Conservation (phyloP, 1,140 invertebrate species). For the Lepidostoma basale region DNA sequence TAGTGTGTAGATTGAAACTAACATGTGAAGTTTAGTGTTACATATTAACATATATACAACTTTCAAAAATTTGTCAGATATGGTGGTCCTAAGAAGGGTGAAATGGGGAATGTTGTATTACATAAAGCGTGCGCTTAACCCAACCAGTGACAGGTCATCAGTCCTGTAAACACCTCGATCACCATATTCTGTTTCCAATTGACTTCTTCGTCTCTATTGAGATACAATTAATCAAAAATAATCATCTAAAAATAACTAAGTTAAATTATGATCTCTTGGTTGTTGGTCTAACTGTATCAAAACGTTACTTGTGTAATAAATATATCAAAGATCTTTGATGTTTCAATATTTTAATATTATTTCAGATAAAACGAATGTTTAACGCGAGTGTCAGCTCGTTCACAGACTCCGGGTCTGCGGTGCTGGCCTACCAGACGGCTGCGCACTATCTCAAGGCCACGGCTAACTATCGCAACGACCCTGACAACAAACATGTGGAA, state of each 20-base stretch:
- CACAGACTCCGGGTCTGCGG: slow-evolving; percentile 53
- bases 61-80: no score
- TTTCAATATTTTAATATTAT: slow-evolving; percentile 16
- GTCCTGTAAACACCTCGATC: no score
- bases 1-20: no score
- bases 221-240: neutral
- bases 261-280: neutral
- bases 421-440: slow-evolving; percentile 66
- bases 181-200: no score
- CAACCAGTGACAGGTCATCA: no score
- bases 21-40: no score
- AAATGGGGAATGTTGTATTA: no score
- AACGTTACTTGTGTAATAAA: neutral
- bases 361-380: slow-evolving; percentile 58
- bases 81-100: no score
- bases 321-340: neutral
- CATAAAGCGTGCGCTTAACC: no score
- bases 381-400: slow-evolving; percentile 52
- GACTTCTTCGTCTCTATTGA: no score
- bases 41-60: no score
- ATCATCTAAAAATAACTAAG: neutral
- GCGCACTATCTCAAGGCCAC: slow-evolving; percentile 66
- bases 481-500: slow-evolving; percentile 68
- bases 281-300: neutral
- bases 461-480: slow-evolving; percentile 70